Percentiles rank a stretch among this genome's conserved stretches.
Evolutionary conservation across 1,140 invertebrate species (phyloP).

Genomic region (Limonius californicus): DNA sequence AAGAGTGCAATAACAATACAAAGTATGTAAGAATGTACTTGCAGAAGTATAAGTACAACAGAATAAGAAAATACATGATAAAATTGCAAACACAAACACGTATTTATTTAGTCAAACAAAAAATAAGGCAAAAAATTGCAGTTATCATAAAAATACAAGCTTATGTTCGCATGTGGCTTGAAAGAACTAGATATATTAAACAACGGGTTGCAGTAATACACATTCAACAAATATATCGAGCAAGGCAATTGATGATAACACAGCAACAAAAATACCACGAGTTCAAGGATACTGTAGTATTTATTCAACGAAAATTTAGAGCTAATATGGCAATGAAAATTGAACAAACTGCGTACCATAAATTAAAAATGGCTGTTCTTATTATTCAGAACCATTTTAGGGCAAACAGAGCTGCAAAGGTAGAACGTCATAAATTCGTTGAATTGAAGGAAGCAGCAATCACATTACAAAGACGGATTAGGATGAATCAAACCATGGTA

Average conservation of each 20-base stretch:
- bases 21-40: constrained; percentile 48
- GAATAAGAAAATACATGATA: constrained; percentile 40
- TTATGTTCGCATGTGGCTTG: constrained; percentile 21
- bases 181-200: constrained; percentile 42
- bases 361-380: constrained; percentile 41
- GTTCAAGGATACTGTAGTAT: constrained; percentile 18
- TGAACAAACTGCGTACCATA: constrained; percentile 33
- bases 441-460: not conserved
- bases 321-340: constrained; percentile 28
- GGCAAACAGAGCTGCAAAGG: constrained; percentile 23
- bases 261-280: constrained; percentile 29
- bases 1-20: constrained; percentile 34
- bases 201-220: constrained; percentile 11
- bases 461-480: constrained; percentile 9
- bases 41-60: constrained; percentile 36
- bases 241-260: constrained; percentile 15
- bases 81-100: constrained; percentile 38
- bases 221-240: constrained; percentile 31
- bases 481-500: constrained; percentile 12
- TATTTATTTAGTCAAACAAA: not conserved
- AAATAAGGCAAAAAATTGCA: not conserved
- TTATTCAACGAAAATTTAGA: constrained; percentile 45
- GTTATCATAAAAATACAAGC: constrained; percentile 28
- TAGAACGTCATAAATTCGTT: not conserved
- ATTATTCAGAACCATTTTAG: constrained; percentile 50